Evolutionary conservation across 2,113 vertebrate species (phyloP).

Genomic region (Lepus americanus): DNA sequence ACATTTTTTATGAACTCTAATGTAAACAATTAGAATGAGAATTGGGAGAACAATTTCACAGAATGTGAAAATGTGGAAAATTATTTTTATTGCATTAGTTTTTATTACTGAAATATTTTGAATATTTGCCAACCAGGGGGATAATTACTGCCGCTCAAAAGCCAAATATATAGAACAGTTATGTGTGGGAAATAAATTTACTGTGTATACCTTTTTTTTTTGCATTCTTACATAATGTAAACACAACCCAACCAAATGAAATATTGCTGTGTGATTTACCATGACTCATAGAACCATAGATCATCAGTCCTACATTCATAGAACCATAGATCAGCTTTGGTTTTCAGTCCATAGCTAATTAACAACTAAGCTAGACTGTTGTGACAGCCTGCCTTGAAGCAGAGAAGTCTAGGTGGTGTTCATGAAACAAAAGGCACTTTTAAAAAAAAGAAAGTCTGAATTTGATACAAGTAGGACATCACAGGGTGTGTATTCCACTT

Average conservation of each 20-base stretch:
- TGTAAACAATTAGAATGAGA: slow-evolving; percentile 1
- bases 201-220: background rate
- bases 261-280: background rate
- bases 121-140: slow-evolving; percentile 82
- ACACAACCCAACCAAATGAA: background rate
- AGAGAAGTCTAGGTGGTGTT: background rate
- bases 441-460: background rate
- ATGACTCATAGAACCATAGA: background rate
- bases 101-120: slow-evolving; percentile 79
- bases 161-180: slow-evolving; percentile 80
- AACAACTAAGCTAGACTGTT: background rate
- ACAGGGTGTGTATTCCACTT: background rate
- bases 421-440: slow-evolving; percentile 19
- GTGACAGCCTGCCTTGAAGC: background rate
- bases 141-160: slow-evolving; percentile 80
- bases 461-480: background rate
- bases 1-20: slow-evolving; percentile 55
- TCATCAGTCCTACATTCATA: background rate
- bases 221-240: slow-evolving; percentile 39
- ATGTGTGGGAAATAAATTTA: slow-evolving; percentile 78
- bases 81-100: slow-evolving; percentile 75
- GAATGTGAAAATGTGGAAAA: slow-evolving; percentile 75
- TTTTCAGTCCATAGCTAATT: slow-evolving; percentile 41
- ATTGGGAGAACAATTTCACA: slow-evolving; percentile 56
- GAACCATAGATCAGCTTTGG: background rate